Percentiles rank a stretch among this genome's conserved stretches.
Conservation (phyloP, 2,797 vertebrate species). For the Liasis olivaceus region DNA sequence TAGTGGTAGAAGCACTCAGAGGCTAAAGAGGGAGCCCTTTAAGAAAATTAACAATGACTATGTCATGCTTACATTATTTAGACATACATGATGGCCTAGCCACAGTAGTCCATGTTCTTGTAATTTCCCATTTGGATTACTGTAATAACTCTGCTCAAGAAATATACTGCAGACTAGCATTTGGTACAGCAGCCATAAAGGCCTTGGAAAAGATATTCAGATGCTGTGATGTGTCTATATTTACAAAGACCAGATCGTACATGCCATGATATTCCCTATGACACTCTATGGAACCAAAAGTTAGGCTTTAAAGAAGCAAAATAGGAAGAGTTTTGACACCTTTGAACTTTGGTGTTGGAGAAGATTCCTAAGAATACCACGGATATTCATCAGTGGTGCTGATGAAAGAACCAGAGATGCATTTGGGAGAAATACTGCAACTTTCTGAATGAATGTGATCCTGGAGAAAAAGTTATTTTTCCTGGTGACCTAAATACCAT, state of each 20-base stretch:
- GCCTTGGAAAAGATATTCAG: too few relatives aligned
- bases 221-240: too few relatives aligned
- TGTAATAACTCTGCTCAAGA: too few relatives aligned
- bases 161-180: too few relatives aligned
- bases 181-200: too few relatives aligned
- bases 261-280: not conserved
- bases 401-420: not conserved
- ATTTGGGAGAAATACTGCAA: not conserved
- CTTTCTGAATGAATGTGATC: not conserved
- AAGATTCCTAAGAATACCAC: not conserved
- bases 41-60: slow-evolving; percentile 36
- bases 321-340: not conserved
- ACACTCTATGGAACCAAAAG: not conserved
- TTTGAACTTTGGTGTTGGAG: not conserved
- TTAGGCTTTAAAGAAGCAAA: not conserved
- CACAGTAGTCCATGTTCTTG: too few relatives aligned
- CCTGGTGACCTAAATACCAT: not conserved
- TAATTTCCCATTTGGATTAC: too few relatives aligned
- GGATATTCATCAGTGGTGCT: not conserved
- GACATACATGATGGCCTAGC: slow-evolving; percentile 19
- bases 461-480: not conserved
- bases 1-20: not conserved
- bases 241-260: not conserved
- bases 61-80: slow-evolving; percentile 46
- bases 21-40: slow-evolving; percentile 18